Conservation (phyloP, 2,113 vertebrate species). For the Cyanocitta stelleri region DNA sequence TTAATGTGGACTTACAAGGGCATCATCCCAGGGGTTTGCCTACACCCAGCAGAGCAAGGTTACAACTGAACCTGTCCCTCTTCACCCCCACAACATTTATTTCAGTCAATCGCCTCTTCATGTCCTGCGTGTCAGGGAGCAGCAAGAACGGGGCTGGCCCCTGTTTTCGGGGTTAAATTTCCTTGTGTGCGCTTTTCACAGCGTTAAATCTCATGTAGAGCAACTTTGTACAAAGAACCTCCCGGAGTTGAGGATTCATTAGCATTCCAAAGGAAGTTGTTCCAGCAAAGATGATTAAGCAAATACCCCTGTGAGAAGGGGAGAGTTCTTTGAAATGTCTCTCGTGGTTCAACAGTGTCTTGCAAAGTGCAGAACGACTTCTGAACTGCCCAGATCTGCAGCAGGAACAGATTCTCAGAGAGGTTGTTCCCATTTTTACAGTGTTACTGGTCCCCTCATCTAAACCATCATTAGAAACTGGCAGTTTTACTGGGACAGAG, state of each 20-base stretch:
- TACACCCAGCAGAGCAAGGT: not conserved
- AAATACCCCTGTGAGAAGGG: conserved; percentile 26
- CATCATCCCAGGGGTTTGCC: not conserved
- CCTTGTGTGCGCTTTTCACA: not conserved
- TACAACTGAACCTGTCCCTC: not conserved
- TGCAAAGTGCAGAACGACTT: not conserved
- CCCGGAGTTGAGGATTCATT: conserved; percentile 40
- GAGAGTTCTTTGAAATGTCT: conserved; percentile 45
- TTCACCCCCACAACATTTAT: not conserved
- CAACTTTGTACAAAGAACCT: conserved; percentile 26
- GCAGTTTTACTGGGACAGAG: not conserved
- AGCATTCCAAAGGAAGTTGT: conserved; percentile 56
- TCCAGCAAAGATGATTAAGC: conserved; percentile 50
- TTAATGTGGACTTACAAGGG: not conserved
- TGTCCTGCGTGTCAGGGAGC: not conserved
- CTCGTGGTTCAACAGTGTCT: not conserved
- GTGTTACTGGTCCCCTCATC: not conserved
- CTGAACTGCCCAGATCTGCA: not conserved
- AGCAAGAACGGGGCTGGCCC: not conserved
- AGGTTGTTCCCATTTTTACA: not conserved
- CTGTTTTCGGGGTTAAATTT: not conserved
- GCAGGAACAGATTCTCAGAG: not conserved
- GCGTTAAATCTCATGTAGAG: conserved; percentile 17
- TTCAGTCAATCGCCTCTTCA: not conserved
- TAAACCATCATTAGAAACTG: not conserved